These are phyloP conservation scores for Dascillus cervinus DNA, from an alignment of 2,888 invertebrate genomes.

Conservation along the genomic window DNA sequence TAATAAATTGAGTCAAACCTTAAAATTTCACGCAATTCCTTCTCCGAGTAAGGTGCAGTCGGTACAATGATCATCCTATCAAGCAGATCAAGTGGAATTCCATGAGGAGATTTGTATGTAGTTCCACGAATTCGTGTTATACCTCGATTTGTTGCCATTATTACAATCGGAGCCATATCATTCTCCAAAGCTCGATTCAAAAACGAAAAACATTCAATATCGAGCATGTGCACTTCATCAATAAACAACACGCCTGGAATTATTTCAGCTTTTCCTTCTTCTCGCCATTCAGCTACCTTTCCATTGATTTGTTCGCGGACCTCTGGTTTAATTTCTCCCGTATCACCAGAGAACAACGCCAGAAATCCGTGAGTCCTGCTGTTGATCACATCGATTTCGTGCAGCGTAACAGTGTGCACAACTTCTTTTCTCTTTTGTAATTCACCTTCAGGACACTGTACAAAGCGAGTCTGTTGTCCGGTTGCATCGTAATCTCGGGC, in stretches of 20 bases:
- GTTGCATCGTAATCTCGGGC: constrained; percentile 98
- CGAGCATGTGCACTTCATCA: constrained; percentile 97
- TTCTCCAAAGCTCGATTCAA: constrained; percentile 94
- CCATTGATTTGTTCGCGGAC: constrained; percentile 96
- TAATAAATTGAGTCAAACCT: constrained; percentile 48
- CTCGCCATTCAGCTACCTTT: constrained; percentile 92
- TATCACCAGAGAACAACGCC: constrained; percentile 96
- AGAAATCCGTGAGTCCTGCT: constrained; percentile 96
- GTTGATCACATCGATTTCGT: constrained; percentile 99
- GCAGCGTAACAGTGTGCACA: constrained; percentile 96
- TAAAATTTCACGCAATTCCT: constrained; percentile 85
- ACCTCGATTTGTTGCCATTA: constrained; percentile 97
- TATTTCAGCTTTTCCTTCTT: constrained; percentile 98
- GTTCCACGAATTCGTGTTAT: constrained; percentile 95
- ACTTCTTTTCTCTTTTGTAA: constrained; percentile 96
- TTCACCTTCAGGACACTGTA: constrained; percentile 98
- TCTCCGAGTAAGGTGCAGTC: constrained; percentile 79
- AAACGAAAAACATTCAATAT: constrained; percentile 98
- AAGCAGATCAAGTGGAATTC: constrained; percentile 92
- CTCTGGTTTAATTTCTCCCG: constrained; percentile 97
- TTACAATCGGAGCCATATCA: constrained; percentile 95
- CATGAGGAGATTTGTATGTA: constrained; percentile 89
- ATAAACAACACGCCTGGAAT: constrained; percentile 96
- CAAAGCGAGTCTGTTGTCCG: constrained; percentile 74
- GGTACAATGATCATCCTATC: constrained; percentile 94